A percentile compares a stretch with the other conserved stretches of the same genome.
Conservation (phyloP, 2,113 vertebrate genomes). For the Desmodus rotundus region DNA sequence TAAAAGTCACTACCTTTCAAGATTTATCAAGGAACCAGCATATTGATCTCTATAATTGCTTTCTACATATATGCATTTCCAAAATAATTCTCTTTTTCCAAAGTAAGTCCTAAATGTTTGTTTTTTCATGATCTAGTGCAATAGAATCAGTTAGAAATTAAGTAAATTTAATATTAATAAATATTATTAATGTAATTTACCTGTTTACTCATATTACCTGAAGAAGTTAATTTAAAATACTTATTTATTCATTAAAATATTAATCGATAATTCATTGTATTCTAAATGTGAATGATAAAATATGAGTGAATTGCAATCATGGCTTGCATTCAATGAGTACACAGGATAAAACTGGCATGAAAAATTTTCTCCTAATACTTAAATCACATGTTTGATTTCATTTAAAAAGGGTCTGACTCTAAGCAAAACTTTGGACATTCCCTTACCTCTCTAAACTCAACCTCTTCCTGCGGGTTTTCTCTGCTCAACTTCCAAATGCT, state of each 20-base stretch:
- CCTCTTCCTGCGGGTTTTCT: not conserved
- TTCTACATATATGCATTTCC: not conserved
- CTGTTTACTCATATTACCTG: not conserved
- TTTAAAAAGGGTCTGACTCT: not conserved
- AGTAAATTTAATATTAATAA: not conserved
- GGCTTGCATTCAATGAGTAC: not conserved
- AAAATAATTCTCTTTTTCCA: not conserved
- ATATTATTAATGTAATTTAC: not conserved
- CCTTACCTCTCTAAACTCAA: not conserved
- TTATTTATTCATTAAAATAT: not conserved
- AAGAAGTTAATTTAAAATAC: constrained; percentile 20
- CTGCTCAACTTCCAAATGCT: not conserved
- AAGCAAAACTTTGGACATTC: not conserved
- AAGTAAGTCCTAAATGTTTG: not conserved
- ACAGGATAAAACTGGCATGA: not conserved
- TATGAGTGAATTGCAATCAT: not conserved
- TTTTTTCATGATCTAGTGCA: constrained; percentile 13
- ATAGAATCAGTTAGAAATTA: constrained; percentile 16
- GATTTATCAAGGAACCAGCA: not conserved
- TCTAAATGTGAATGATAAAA: constrained; percentile 3
- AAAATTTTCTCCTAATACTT: not conserved
- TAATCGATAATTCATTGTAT: constrained; percentile 10
- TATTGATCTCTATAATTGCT: not conserved
- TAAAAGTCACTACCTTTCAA: constrained; percentile 20
- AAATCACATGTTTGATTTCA: not conserved